Conservation (phyloP, 2,113 vertebrate species). For the Taxidea taxus region DNA sequence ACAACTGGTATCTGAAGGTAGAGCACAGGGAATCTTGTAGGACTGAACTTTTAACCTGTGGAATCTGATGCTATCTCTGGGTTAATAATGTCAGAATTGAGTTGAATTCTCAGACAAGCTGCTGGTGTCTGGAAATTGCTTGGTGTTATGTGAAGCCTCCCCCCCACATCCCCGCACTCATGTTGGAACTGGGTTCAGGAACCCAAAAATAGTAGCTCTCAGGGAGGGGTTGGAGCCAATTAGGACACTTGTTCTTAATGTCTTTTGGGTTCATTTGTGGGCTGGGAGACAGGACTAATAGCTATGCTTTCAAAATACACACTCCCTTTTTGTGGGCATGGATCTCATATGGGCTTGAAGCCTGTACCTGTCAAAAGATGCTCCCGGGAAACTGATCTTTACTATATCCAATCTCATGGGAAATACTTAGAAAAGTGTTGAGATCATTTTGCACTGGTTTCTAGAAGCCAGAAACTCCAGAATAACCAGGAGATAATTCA, state of each 20-base stretch:
- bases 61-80: neutral
- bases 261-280: neutral
- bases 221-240: no score
- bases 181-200: neutral
- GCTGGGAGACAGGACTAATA: neutral
- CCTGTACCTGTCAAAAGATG: neutral
- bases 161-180: no score
- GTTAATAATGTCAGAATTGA: neutral
- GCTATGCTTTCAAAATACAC: neutral
- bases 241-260: neutral
- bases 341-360: neutral
- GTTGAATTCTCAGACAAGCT: neutral
- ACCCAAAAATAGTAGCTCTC: neutral
- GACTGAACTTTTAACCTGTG: neutral
- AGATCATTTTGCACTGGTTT: neutral
- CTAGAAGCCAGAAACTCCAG: neutral
- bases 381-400: neutral
- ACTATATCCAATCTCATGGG: neutral
- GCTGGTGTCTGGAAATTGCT: neutral
- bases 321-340: neutral
- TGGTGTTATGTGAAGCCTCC: neutral
- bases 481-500: neutral
- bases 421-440: neutral
- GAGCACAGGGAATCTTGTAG: rapidly evolving
- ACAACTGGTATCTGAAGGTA: neutral